phyloP scores from a whole-genome alignment of 2,888 invertebrate genomes.

The Hypselothyrea guttata region DNA sequence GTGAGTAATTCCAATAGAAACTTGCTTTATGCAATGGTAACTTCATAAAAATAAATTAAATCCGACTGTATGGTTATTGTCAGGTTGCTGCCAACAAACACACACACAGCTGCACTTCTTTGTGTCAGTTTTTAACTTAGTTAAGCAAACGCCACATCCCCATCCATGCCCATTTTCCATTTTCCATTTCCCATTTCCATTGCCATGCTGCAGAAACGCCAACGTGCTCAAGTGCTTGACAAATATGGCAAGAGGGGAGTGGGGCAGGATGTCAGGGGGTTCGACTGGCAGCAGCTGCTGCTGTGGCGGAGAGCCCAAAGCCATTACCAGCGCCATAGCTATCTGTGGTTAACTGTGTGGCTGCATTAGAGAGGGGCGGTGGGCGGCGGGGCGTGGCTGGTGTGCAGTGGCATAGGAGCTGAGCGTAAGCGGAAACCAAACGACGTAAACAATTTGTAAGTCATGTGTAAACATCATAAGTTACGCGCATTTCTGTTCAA shows the following conservation, averaged over 20 bases:
- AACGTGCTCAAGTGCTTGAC: conserved; percentile 66
- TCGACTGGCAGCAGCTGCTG: conserved; percentile 24
- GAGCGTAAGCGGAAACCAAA: conserved; percentile 47
- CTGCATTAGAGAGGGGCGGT: conserved; percentile 11
- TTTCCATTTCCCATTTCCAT: no score
- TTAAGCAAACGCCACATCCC: conserved; percentile 34
- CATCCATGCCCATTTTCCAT: conserved; percentile 1
- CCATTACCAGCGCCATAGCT: conserved; percentile 51
- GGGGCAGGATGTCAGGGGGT: conserved; percentile 39
- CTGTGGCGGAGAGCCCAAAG: conserved; percentile 26
- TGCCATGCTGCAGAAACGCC: conserved; percentile 33
- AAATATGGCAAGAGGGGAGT: conserved; percentile 55
- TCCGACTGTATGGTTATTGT: conserved; percentile 33
- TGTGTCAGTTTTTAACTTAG: conserved; percentile 11
- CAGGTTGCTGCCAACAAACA: conserved; percentile 6
- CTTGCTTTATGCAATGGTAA: not conserved
- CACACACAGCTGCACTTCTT: conserved; percentile 7
- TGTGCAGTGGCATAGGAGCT: not conserved
- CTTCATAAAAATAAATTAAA: conserved; percentile 18
- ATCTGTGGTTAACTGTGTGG: conserved; percentile 36
- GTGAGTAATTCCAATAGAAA: not conserved
- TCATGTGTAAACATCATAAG: conserved; percentile 78
- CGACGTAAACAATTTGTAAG: conserved; percentile 76
- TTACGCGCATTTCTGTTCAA: conserved; percentile 68
- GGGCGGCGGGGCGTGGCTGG: conserved; percentile 17